Conservation (phyloP, 2,888 invertebrate genomes). For the Sclerodermus sp. region DNA sequence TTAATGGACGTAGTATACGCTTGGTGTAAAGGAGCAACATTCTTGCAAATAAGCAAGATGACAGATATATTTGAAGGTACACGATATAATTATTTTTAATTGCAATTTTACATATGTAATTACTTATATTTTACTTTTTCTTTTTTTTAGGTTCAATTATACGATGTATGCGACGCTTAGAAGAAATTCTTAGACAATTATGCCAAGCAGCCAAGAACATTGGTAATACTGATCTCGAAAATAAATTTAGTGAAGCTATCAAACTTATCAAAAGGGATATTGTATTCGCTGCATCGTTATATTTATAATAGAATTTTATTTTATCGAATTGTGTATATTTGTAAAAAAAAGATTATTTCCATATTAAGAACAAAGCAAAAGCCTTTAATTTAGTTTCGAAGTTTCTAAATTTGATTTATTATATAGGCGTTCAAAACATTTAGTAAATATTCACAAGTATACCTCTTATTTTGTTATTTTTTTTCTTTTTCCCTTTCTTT, state of each 20-base stretch:
- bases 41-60: conserved; percentile 92
- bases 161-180: conserved; percentile 92
- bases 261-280: conserved; percentile 95
- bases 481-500: conserved; percentile 16
- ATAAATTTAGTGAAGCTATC: conserved; percentile 92
- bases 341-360: not conserved
- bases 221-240: conserved; percentile 92
- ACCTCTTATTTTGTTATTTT: conserved; percentile 16
- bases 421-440: conserved; percentile 38
- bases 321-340: conserved; percentile 16
- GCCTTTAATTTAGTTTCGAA: conserved; percentile 61
- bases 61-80: conserved; percentile 94
- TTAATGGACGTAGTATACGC: conserved; percentile 96
- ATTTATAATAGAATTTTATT: conserved; percentile 65
- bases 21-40: conserved; percentile 93
- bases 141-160: conserved; percentile 70
- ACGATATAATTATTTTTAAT: not conserved
- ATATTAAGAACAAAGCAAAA: conserved; percentile 17
- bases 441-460: conserved; percentile 39
- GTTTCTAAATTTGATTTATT: conserved; percentile 34
- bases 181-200: conserved; percentile 93
- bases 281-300: conserved; percentile 98
- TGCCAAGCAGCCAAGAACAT: conserved; percentile 95
- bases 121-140: no score
- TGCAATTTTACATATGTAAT: not conserved